Percentiles rank a stretch among this genome's conserved stretches.
phyloP scores from a whole-genome alignment of 64 coral and sea anemone species.

The Dendronephthya gigantea region DNA sequence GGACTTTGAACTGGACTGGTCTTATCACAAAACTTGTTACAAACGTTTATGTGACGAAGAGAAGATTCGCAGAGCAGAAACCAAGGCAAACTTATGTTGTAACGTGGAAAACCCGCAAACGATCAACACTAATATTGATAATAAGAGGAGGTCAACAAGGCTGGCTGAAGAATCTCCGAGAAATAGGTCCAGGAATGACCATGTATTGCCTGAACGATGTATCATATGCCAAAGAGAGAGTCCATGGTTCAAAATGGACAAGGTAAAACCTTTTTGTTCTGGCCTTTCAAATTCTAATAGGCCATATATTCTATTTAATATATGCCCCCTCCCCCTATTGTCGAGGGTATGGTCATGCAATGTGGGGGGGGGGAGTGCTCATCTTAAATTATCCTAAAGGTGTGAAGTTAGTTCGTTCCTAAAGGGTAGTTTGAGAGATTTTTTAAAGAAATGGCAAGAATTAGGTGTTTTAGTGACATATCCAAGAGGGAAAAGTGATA shows the following conservation, averaged over 20 bases:
- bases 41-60: not conserved
- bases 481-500: too few relatives aligned
- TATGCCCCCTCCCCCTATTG: too few relatives aligned
- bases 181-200: not conserved
- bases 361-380: too few relatives aligned
- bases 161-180: not conserved
- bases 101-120: not conserved
- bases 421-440: too few relatives aligned
- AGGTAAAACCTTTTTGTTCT: not conserved
- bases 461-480: too few relatives aligned
- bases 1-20: not conserved
- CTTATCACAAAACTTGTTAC: constrained; percentile 4
- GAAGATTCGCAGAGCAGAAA: not conserved
- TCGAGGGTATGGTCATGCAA: too few relatives aligned
- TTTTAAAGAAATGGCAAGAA: too few relatives aligned
- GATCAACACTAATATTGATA: not conserved
- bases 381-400: too few relatives aligned
- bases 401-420: too few relatives aligned
- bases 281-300: too few relatives aligned
- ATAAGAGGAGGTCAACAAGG: not conserved
- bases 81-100: not conserved
- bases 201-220: not conserved
- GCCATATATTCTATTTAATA: too few relatives aligned
- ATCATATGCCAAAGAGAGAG: constrained; percentile 6
- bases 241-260: constrained; percentile 6